Percentiles rank a stretch among this genome's conserved stretches.
Conservation (phyloP, 2,888 invertebrate genomes). For the Lasioglossum vierecki region DNA sequence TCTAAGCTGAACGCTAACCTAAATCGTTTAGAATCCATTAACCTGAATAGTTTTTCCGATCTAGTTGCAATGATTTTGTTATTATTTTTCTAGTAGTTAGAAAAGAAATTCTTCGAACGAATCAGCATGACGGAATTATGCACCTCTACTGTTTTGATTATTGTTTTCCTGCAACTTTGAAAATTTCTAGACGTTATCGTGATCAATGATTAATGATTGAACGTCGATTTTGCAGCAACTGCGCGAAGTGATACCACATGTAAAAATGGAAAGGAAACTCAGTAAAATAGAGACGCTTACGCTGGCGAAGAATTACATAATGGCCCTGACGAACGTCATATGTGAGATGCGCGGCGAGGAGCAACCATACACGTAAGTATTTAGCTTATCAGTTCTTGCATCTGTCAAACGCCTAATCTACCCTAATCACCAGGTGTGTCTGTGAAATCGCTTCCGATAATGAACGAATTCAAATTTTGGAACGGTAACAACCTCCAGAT, state of each 20-base stretch:
- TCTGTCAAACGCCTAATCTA: background rate
- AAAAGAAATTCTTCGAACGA: background rate
- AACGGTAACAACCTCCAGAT: too few species aligned
- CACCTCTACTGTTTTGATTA: background rate
- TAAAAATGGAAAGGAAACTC: constrained; percentile 90
- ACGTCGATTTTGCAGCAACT: constrained; percentile 86
- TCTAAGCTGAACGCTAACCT: too few species aligned
- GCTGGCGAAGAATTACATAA: constrained; percentile 92
- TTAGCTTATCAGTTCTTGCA: constrained; percentile 25
- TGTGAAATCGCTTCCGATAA: background rate
- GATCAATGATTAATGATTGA: background rate
- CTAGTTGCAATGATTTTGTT: background rate
- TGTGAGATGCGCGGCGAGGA: constrained; percentile 91
- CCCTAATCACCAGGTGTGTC: background rate
- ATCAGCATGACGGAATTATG: background rate
- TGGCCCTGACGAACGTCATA: constrained; percentile 92
- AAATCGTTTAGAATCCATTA: too few species aligned
- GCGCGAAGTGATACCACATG: constrained; percentile 91
- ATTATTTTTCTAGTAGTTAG: background rate
- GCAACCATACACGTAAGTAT: constrained; percentile 87
- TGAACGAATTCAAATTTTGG: too few species aligned
- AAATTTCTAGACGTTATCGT: background rate
- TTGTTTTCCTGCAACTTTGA: background rate
- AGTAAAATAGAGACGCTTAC: constrained; percentile 93
- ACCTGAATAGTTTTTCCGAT: too few species aligned